These are phyloP conservation scores for Epinotia nisella DNA, from an alignment of 2,888 invertebrate genomes.

Conservation along the genomic window DNA sequence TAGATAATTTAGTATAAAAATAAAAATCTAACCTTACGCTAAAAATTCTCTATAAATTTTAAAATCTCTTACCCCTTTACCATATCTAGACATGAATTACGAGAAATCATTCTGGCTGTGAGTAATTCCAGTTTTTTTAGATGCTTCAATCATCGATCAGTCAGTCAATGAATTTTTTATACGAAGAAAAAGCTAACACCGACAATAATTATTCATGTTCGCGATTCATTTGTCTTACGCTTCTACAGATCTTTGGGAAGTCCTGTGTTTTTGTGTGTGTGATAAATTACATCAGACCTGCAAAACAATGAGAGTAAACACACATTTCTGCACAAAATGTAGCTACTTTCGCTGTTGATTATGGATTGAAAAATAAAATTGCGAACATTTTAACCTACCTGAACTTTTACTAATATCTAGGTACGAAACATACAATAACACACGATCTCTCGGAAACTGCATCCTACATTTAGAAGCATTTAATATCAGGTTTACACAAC, in stretches of 20 bases:
- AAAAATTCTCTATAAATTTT: slow-evolving; percentile 65
- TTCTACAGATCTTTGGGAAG: slow-evolving; percentile 45
- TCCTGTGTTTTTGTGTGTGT: slow-evolving; percentile 17
- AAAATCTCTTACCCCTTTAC: slow-evolving; percentile 71
- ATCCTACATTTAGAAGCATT: slow-evolving; percentile 20
- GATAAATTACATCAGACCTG: background rate
- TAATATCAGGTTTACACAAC: slow-evolving; percentile 27
- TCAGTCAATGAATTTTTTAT: slow-evolving; percentile 49
- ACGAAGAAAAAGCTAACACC: slow-evolving; percentile 58
- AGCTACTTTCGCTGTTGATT: background rate
- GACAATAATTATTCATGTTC: slow-evolving; percentile 65
- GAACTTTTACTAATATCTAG: background rate
- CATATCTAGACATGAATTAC: slow-evolving; percentile 80
- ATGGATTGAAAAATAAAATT: background rate
- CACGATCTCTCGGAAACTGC: slow-evolving; percentile 11
- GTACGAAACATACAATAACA: background rate
- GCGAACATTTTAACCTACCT: background rate
- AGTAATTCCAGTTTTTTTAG: slow-evolving; percentile 76
- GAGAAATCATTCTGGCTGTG: slow-evolving; percentile 84
- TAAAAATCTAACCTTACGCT: slow-evolving; percentile 70
- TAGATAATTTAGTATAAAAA: slow-evolving; percentile 80
- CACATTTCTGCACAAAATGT: background rate
- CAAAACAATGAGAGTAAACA: background rate
- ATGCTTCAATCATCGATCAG: slow-evolving; percentile 62
- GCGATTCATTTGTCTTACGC: slow-evolving; percentile 50